A percentile compares a stretch with the other conserved stretches of the same genome.
phyloP scores from a whole-genome alignment of 2,888 invertebrate species.

The Callinectes sapidus region DNA sequence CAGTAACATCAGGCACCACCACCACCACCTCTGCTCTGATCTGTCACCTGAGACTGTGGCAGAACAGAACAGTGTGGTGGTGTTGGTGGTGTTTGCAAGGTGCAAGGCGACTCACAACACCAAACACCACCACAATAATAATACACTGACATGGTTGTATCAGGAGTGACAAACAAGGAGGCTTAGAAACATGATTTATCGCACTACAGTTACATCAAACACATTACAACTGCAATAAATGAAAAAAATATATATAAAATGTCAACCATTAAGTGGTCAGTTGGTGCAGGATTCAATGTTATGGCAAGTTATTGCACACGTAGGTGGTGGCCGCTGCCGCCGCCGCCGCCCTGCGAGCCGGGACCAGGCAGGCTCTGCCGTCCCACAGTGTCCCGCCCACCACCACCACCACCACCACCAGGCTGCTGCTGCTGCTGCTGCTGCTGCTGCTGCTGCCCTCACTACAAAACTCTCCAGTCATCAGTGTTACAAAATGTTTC shows the following conservation, averaged over 20 bases:
- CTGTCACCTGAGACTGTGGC: too few species aligned
- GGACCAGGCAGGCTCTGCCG: too few species aligned
- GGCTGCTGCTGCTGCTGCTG: too few species aligned
- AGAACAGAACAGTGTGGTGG: neutral
- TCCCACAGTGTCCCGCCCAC: too few species aligned
- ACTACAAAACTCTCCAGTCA: neutral
- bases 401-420: too few species aligned
- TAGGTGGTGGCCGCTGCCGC: too few species aligned
- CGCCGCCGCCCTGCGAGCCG: neutral
- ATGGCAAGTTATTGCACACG: constrained; percentile 24
- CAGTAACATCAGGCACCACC: too few species aligned
- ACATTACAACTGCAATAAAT: constrained; percentile 32
- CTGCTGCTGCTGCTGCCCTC: neutral
- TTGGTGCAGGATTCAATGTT: constrained; percentile 8
- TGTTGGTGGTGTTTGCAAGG: too few species aligned
- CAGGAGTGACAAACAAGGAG: neutral
- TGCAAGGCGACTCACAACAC: too few species aligned
- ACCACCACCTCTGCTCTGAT: too few species aligned
- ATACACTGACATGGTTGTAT: too few species aligned
- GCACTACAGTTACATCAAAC: constrained; percentile 26
- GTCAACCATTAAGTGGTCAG: neutral
- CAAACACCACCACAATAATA: too few species aligned
- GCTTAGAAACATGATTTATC: constrained; percentile 23
- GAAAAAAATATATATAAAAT: constrained; percentile 28
- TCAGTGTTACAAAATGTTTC: neutral